Conservation (phyloP, 2,888 invertebrate genomes). For the Helleia helle region DNA sequence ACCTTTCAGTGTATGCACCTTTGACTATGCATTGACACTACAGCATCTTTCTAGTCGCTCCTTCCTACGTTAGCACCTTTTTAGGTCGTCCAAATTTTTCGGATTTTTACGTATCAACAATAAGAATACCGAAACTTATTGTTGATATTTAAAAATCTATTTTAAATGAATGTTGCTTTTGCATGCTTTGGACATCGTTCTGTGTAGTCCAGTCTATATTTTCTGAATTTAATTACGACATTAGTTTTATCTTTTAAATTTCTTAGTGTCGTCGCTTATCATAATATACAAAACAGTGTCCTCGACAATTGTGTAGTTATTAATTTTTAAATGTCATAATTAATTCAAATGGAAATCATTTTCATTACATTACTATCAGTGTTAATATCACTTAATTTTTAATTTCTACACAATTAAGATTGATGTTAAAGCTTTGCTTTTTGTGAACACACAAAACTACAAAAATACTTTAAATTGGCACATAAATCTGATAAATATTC, state of each 20-base stretch:
- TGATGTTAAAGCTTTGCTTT: slow-evolving; percentile 1
- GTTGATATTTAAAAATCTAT: slow-evolving; percentile 47
- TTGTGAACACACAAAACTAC: slow-evolving; percentile 11
- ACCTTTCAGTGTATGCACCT: slow-evolving; percentile 57
- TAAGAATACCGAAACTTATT: slow-evolving; percentile 3
- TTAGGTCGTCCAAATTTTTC: slow-evolving; percentile 66
- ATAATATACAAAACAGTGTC: slow-evolving; percentile 30
- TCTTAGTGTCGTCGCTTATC: slow-evolving; percentile 2
- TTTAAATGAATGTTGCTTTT: slow-evolving; percentile 41
- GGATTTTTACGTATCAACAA: slow-evolving; percentile 48
- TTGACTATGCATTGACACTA: slow-evolving; percentile 55
- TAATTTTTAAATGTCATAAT: background rate
- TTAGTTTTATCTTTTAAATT: slow-evolving; percentile 8
- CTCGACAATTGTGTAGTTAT: slow-evolving; percentile 22
- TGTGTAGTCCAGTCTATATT: slow-evolving; percentile 22
- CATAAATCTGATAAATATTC: slow-evolving; percentile 26
- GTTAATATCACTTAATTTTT: background rate
- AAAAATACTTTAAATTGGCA: slow-evolving; percentile 30
- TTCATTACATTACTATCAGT: background rate
- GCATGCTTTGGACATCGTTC: slow-evolving; percentile 56
- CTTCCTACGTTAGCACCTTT: slow-evolving; percentile 72
- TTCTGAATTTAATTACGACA: background rate
- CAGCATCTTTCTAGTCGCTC: slow-evolving; percentile 64
- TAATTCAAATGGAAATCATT: background rate
- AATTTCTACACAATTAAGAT: slow-evolving; percentile 18